Conservation (phyloP, 2,888 invertebrate species). For the Conistra vaccinii region DNA sequence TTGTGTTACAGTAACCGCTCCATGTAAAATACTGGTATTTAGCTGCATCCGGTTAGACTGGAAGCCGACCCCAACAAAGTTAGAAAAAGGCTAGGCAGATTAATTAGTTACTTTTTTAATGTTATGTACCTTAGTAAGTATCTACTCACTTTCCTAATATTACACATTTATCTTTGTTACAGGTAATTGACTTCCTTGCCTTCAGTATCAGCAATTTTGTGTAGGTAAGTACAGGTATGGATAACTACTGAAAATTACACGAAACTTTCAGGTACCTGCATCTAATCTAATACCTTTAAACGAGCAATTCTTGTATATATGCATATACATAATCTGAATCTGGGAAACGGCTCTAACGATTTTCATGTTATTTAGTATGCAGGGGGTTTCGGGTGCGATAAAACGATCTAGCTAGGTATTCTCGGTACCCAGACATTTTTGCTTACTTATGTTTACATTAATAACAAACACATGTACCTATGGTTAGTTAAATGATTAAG, state of each 20-base stretch:
- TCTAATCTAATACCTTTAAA: too few species aligned
- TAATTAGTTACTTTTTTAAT: background rate
- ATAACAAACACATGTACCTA: background rate
- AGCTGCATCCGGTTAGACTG: background rate
- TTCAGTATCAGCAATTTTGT: background rate
- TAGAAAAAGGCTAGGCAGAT: background rate
- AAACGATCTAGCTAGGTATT: too few species aligned
- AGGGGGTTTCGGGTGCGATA: too few species aligned
- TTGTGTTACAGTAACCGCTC: too few species aligned
- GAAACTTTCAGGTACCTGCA: background rate
- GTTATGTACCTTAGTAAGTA: background rate
- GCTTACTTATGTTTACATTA: background rate
- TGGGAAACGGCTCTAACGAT: too few species aligned
- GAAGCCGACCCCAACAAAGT: background rate
- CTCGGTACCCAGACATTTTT: too few species aligned
- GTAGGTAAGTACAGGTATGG: slow-evolving; percentile 13
- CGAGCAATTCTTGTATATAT: too few species aligned
- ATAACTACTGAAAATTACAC: background rate
- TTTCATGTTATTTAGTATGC: too few species aligned
- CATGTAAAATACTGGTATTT: background rate
- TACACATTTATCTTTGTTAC: slow-evolving; percentile 24
- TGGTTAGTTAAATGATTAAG: too few species aligned
- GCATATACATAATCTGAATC: too few species aligned
- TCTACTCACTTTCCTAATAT: background rate
- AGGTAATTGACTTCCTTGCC: slow-evolving; percentile 19